Evolutionary conservation across 2,888 invertebrate species (phyloP).

Genomic region (Callosobruchus maculatus): DNA sequence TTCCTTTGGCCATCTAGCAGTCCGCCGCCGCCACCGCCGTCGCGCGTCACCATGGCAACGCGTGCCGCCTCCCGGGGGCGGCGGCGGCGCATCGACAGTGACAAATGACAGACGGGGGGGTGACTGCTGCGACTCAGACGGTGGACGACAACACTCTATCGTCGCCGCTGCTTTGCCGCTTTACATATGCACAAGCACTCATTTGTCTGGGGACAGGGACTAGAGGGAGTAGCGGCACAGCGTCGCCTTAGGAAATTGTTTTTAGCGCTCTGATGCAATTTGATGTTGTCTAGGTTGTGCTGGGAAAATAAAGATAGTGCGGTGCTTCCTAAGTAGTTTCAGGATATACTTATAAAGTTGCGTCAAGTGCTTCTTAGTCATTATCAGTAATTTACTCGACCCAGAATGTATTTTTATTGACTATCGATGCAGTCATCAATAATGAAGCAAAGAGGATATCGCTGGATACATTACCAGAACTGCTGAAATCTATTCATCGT

Average conservation of each 20-base stretch:
- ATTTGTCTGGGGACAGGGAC: neutral
- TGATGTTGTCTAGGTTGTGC: neutral
- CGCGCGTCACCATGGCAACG: neutral
- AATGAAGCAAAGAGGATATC: slow-evolving; percentile 42
- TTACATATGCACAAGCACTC: neutral
- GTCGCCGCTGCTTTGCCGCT: neutral
- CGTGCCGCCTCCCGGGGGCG: neutral
- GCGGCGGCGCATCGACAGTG: neutral
- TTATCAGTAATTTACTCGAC: no score
- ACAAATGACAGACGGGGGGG: slow-evolving; percentile 1
- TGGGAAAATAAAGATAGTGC: no score
- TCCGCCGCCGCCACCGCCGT: neutral
- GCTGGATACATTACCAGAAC: slow-evolving; percentile 64
- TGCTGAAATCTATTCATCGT: slow-evolving; percentile 74
- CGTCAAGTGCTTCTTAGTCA: no score
- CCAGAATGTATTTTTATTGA: no score
- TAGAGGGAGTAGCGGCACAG: no score
- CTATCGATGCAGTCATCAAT: slow-evolving; percentile 59
- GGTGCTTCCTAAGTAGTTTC: no score
- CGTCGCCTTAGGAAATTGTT: neutral
- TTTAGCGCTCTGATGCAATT: neutral
- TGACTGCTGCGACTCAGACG: neutral
- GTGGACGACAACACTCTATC: neutral
- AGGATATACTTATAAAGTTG: no score
- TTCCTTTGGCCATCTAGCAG: neutral